phyloP scores from a whole-genome alignment of 1,140 invertebrate species.

The Zaprionus tsacasi region DNA sequence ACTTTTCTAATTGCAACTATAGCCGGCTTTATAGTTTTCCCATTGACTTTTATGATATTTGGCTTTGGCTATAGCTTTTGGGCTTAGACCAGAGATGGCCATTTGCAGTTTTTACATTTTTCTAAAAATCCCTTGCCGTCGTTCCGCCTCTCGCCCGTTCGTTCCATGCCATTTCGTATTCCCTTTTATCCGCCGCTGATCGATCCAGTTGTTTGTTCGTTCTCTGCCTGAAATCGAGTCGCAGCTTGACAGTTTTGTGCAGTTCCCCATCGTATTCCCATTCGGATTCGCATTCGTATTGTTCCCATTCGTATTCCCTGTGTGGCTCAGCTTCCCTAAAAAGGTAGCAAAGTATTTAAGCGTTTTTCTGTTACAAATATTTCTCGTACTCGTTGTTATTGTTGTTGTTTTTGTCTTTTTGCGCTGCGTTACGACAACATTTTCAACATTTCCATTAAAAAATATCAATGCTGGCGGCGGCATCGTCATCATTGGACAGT shows the following conservation, averaged over 20 bases:
- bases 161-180: not conserved
- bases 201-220: not conserved
- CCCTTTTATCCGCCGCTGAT: conserved; percentile 22
- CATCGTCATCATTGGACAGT: conserved; percentile 58
- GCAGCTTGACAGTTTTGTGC: conserved; percentile 21
- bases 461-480: conserved; percentile 66
- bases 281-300: conserved; percentile 54
- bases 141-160: not conserved
- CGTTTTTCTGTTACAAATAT: conserved; percentile 68
- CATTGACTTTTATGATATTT: not conserved
- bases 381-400: conserved; percentile 36
- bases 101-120: conserved; percentile 10
- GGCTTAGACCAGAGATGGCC: not conserved
- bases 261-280: conserved; percentile 34
- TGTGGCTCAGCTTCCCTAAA: conserved; percentile 65
- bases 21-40: not conserved
- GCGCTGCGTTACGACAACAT: conserved; percentile 56
- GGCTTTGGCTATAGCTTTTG: not conserved
- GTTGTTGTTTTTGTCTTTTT: conserved; percentile 37
- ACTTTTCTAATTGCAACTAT: not conserved
- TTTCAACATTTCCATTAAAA: conserved; percentile 79
- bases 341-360: conserved; percentile 79
- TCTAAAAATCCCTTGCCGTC: conserved; percentile 7
- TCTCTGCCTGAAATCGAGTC: conserved; percentile 25
- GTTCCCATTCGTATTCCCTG: conserved; percentile 55